Conservation (phyloP, 2,888 invertebrate genomes). For the Lepidocyrtoides sp. region DNA sequence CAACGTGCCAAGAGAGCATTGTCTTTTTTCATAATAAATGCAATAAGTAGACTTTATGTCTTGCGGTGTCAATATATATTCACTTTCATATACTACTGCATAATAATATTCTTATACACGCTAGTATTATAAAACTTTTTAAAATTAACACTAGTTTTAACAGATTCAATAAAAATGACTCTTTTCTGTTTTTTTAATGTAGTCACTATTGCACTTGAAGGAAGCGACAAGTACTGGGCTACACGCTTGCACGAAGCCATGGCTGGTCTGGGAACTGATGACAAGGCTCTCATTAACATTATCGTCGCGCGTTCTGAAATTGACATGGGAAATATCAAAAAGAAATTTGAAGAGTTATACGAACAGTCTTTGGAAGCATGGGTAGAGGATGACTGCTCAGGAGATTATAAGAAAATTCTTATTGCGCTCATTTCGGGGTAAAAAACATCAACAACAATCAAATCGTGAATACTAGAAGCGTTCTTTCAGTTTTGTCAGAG, state of each 20-base stretch:
- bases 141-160: not conserved
- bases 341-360: constrained; percentile 91
- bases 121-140: constrained; percentile 5
- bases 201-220: constrained; percentile 71
- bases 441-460: constrained; percentile 8
- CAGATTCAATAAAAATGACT: not conserved
- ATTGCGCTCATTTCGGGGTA: constrained; percentile 80
- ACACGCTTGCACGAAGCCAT: constrained; percentile 92
- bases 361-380: constrained; percentile 90
- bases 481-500: not conserved
- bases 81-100: not conserved
- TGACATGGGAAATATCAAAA: constrained; percentile 91
- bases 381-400: constrained; percentile 86
- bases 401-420: constrained; percentile 85
- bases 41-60: not conserved
- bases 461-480: not conserved
- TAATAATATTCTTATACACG: too few relatives aligned
- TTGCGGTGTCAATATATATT: not conserved
- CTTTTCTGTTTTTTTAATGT: not conserved
- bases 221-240: constrained; percentile 90
- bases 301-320: constrained; percentile 91
- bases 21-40: not conserved
- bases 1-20: constrained; percentile 6
- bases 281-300: constrained; percentile 92
- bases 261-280: constrained; percentile 92